These are phyloP conservation scores for Alca torda DNA, from an alignment of 2,797 vertebrate genomes.

Conservation along the genomic window DNA sequence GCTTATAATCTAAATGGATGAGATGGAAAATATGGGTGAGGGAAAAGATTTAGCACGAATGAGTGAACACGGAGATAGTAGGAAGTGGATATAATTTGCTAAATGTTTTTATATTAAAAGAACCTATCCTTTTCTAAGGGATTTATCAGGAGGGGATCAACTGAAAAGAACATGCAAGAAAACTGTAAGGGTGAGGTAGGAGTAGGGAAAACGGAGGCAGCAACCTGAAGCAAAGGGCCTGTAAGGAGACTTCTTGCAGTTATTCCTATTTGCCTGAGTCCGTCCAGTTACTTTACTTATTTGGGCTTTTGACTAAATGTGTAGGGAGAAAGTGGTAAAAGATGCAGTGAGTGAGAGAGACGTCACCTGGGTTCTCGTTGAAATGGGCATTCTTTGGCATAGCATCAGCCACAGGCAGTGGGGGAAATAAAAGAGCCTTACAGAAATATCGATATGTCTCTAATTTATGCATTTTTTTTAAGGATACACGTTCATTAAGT, in stretches of 20 bases:
- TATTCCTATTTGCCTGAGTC: background rate
- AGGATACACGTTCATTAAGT: background rate
- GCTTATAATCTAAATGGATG: slow-evolving; percentile 2
- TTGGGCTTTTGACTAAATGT: background rate
- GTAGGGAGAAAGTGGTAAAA: background rate
- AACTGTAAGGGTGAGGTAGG: background rate
- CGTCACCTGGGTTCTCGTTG: background rate
- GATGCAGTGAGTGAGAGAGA: background rate
- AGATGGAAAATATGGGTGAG: background rate
- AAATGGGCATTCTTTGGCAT: background rate
- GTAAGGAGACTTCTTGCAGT: background rate
- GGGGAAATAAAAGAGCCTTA: background rate
- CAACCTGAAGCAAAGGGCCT: background rate
- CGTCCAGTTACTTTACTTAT: background rate
- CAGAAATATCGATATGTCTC: background rate
- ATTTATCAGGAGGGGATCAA: background rate
- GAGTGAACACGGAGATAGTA: background rate
- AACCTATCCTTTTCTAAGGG: background rate
- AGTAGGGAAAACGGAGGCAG: background rate
- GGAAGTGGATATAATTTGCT: background rate
- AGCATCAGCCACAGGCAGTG: background rate
- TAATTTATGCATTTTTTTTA: background rate
- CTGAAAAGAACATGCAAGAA: background rate
- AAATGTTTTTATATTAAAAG: background rate
- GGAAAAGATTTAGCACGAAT: background rate